A percentile compares a stretch with the other conserved stretches of the same genome.
These are phyloP conservation scores for Eulithis prunata DNA, from an alignment of 2,888 invertebrate genomes.

Conservation along the genomic window DNA sequence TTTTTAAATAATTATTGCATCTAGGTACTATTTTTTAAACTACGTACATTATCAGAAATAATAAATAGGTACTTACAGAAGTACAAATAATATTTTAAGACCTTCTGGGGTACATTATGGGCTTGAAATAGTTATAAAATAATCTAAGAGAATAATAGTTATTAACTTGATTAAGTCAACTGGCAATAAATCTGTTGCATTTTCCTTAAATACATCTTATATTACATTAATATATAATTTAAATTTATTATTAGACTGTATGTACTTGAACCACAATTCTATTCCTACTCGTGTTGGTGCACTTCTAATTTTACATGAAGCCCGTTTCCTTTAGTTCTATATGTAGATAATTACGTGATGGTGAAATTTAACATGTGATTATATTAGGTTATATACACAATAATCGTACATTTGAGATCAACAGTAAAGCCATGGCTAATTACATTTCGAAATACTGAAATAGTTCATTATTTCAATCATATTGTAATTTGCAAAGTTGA, in stretches of 20 bases:
- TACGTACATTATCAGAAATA: no score
- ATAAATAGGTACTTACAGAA: no score
- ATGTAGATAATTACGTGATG: constrained; percentile 66
- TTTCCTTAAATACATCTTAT: constrained; percentile 57
- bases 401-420: constrained; percentile 80
- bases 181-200: constrained; percentile 59
- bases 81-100: no score
- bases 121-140: no score
- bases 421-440: constrained; percentile 80
- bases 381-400: constrained; percentile 76
- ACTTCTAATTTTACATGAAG: constrained; percentile 75
- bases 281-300: constrained; percentile 80
- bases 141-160: no score
- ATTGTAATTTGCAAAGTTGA: constrained; percentile 25
- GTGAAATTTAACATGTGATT: constrained; percentile 82
- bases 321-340: constrained; percentile 64
- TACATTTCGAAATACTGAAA: constrained; percentile 53
- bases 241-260: constrained; percentile 71
- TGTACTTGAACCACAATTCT: constrained; percentile 72
- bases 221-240: constrained; percentile 55
- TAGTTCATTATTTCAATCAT: constrained; percentile 49
- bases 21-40: no score
- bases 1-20: no score
- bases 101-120: no score
- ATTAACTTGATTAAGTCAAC: background rate